A percentile compares a stretch with the other conserved stretches of the same genome.
Evolutionary conservation across 2,113 vertebrate genomes (phyloP).

Genomic region (Rhabdomys dilectus): DNA sequence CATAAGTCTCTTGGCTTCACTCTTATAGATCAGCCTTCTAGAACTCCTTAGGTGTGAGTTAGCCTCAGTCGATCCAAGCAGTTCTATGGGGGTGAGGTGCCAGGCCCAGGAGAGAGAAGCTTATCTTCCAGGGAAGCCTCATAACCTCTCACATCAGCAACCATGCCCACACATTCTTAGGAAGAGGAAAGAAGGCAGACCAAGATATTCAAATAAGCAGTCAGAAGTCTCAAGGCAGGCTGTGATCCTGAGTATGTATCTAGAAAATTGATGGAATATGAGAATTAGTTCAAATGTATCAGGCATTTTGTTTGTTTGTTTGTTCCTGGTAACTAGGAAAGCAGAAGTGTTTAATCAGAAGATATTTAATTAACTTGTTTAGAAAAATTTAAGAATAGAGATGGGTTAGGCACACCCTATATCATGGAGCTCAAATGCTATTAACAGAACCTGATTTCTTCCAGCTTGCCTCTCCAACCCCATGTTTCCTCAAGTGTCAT

Average conservation of each 20-base stretch:
- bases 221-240: not conserved
- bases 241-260: not conserved
- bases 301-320: not conserved
- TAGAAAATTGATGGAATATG: slow-evolving; percentile 30
- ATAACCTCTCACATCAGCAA: not conserved
- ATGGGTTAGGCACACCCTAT: not conserved
- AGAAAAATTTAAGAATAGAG: not conserved
- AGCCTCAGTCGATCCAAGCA: not conserved
- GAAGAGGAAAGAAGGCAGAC: not conserved
- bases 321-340: not conserved
- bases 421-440: not conserved
- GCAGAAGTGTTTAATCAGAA: not conserved
- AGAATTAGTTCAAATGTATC: not conserved
- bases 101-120: not conserved
- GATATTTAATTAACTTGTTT: slow-evolving; percentile 1
- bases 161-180: not conserved
- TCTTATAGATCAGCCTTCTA: not conserved
- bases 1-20: not conserved
- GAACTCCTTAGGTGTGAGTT: not conserved
- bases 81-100: not conserved
- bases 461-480: not conserved
- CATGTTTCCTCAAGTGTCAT: not conserved
- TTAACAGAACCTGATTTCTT: not conserved
- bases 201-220: not conserved
- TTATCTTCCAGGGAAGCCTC: not conserved